Evolutionary conservation across 2,888 invertebrate genomes (phyloP).

Genomic region (Zaprionus lineosus): DNA sequence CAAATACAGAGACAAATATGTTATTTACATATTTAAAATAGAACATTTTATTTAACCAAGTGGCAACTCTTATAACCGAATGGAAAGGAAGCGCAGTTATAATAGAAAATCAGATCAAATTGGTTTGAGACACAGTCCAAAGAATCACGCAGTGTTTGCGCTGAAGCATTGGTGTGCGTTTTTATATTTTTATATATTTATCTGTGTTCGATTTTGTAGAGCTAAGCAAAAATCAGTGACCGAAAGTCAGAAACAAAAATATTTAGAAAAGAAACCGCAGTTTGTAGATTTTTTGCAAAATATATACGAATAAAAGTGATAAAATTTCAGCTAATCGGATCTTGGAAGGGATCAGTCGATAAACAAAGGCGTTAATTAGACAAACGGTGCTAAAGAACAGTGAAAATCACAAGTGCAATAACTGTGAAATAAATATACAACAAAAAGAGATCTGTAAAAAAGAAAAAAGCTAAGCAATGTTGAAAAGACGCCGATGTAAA

Average conservation of each 20-base stretch:
- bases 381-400: conserved; percentile 16
- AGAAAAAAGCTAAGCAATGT: conserved; percentile 44
- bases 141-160: too few species aligned
- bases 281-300: conserved; percentile 50
- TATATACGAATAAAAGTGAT: conserved; percentile 49
- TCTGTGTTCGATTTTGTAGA: conserved; percentile 36
- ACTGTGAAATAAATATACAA: conserved; percentile 26
- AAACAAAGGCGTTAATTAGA: conserved; percentile 54
- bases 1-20: too few species aligned
- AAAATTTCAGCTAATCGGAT: conserved; percentile 66
- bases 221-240: conserved; percentile 36
- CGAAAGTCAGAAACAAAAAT: conserved; percentile 32
- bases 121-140: too few species aligned
- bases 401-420: conserved; percentile 43
- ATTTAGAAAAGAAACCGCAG: conserved; percentile 40
- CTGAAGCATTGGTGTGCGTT: conserved; percentile 1
- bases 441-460: conserved; percentile 32
- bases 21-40: too few species aligned
- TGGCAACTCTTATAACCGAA: too few species aligned
- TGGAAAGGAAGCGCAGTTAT: too few species aligned
- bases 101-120: too few species aligned
- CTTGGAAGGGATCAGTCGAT: conserved; percentile 33
- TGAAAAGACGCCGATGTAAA: conserved; percentile 41
- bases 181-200: conserved; percentile 1
- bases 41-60: too few species aligned